These are phyloP conservation scores for Epizoanthus ramosus DNA, from an alignment of 92 coral and sea anemone genomes.

Conservation along the genomic window DNA sequence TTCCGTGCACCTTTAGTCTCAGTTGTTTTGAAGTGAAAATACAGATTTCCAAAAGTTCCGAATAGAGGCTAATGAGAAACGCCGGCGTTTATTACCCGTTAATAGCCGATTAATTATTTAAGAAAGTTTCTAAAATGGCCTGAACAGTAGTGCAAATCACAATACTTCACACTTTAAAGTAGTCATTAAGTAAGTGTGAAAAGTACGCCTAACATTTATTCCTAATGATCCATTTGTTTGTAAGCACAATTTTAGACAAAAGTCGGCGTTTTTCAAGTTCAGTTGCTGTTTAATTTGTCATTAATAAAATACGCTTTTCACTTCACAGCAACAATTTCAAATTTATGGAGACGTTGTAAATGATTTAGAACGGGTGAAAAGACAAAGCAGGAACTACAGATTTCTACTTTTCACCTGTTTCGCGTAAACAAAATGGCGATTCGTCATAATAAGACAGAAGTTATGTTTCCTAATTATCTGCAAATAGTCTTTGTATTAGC, in stretches of 20 bases:
- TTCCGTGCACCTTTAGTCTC: slow-evolving; percentile 22
- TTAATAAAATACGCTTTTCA: slow-evolving; percentile 6
- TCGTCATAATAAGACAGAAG: slow-evolving; percentile 15
- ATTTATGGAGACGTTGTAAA: neutral
- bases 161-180: slow-evolving; percentile 31
- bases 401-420: slow-evolving; percentile 23
- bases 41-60: slow-evolving; percentile 36
- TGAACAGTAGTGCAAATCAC: slow-evolving; percentile 28
- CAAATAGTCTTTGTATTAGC: slow-evolving; percentile 34
- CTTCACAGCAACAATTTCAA: slow-evolving; percentile 12
- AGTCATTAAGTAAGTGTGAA: slow-evolving; percentile 28
- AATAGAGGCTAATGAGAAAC: slow-evolving; percentile 40
- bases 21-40: slow-evolving; percentile 32
- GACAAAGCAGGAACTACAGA: slow-evolving; percentile 3
- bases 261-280: slow-evolving; percentile 30
- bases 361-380: slow-evolving; percentile 18
- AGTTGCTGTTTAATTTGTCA: slow-evolving; percentile 35
- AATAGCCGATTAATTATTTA: slow-evolving; percentile 43
- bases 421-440: slow-evolving; percentile 34
- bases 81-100: slow-evolving; percentile 29
- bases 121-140: slow-evolving; percentile 34
- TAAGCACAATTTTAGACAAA: neutral
- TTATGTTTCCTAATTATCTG: slow-evolving; percentile 35
- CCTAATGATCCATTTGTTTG: slow-evolving; percentile 42
- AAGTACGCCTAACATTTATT: neutral